Base-by-base conservation (phyloP, 1,140 invertebrate species). In the Macrobrachium nipponense region DNA sequence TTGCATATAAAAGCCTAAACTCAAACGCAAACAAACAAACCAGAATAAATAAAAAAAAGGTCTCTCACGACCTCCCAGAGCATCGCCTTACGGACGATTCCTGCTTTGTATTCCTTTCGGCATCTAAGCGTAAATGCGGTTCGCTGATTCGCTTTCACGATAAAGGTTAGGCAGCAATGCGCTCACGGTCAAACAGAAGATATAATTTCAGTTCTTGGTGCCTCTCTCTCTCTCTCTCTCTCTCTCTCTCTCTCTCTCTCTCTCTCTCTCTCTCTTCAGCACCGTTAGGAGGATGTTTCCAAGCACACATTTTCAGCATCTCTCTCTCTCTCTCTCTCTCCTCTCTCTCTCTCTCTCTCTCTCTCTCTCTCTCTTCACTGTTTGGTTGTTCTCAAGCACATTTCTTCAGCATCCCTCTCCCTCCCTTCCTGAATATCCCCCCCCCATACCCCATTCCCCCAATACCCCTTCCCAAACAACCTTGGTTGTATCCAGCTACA, bases 261-360 rank as follows among this genome's bases (percentile, higher is more conserved):
- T 36, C 36, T 36, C 59, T 78, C 44, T 36, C 59, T 61, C 76
- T 78, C 44, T 61, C 20, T 43, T 51, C 61, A 44, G 17, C 20
- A 60, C 59, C 51, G 8, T 17, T 18, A 23, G 51, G 20, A 23
- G 51, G 20, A n/a, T 61, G 20, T 61, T 36, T 78, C 59, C 43
- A 20, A 7, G 12, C 78, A 20, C n/a, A n/a, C 23, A 36, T 3
- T 66, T 23, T n/a, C n/a, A 36, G 23, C 51, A 12, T 44, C 61
- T 64, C 27, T 36, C 27, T 36, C 27, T 36, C 27, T 76, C 23
- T 76, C 73, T 76, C 73, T 76, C 20, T 76, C 73, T 76, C 73
- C 23, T 76, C 73, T 76, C 20, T 76, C 73, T 76, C 20, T 76
- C 73, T 76, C 20, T 77, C 51, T 77, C 36, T 59, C 75, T 59